Base-by-base conservation (phyloP, 1,140 invertebrate species). In the Pissodes strobi region DNA sequence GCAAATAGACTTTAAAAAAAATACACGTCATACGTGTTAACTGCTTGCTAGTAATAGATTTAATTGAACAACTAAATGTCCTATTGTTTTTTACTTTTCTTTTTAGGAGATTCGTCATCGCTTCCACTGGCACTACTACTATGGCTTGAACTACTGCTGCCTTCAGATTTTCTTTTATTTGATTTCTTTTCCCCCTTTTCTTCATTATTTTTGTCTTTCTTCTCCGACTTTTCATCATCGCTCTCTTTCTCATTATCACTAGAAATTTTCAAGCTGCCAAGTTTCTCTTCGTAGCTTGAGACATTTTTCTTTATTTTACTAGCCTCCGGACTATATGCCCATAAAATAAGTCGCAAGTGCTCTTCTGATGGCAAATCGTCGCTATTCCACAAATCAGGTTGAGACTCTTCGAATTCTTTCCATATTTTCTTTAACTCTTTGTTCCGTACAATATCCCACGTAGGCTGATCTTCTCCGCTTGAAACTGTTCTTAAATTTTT, bases 381-480 rank as follows among this genome's bases (percentile, higher is more conserved):
- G 23, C 27, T 34, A 17, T 83, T 79, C 72, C 86, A 87, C 1
- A 87, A 75, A 68, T 86, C 83, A 2, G 73, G 71, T 49, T 73
- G 69, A 48, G 78, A 72, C 21, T 73, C 75, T 37, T 79, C 79
- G 70, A 86, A 79, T 74, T 82, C 81, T 41, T 84, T 82, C 64
- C 85, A 78, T 5, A 87, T 66, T 17, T 80, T 79, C 49, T 82
- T 81, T 0, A 88, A 72, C 18, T 82, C 80, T 2, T 74, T 72
- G 68, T 88, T 87, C 52, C 86, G 76, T 0, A 86, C 79, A 61
- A 88, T 86, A 74, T 88, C 86, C 86, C 86, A 88, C 0, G 83
- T 84, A 17, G 78, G 78, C 17, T 82, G 80, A 38, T 79, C 78
- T 12, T 80, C 81, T 21, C 77, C 79, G 55, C 82, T 82, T 4